Evolutionary conservation across 2,113 vertebrate genomes (phyloP), one percentile per base, ranked within the genome.

Genomic region (Amphiprion percula): DNA sequence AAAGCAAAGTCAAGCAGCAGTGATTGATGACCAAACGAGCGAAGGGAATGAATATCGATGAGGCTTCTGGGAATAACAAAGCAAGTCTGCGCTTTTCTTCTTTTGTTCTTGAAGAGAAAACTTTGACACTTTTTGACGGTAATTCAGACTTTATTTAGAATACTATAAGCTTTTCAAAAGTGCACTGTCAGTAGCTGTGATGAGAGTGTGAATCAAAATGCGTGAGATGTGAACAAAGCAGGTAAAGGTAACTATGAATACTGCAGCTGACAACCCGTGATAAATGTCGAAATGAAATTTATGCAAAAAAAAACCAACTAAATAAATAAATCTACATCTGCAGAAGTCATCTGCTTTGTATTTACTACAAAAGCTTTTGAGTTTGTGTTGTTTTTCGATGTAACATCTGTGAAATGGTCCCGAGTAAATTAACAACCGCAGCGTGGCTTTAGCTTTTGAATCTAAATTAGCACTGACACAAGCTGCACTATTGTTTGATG

Each of bases 391-490:
- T 21, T 67, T 63, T 53, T 49, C 6, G 8, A 41, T 58, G 37
- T 50, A 24, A 68, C 46, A 6, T 70, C 46, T 79, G 21, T n/a
- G 44, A 79, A 81, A 79, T 24, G 24, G 2, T n/a, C 33, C 60
- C 1, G 47, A 66, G 65, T 71, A 82, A 89, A 87, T 82, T 28
- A 89, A 72, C 70, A 75, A 55, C 63, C 60, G 54, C 46, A 39
- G 16, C 16, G 37, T 55, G 52, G 63, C 59, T 78, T 83, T 24
- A 63, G 50, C 60, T 68, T 83, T 54, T 77, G 54, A 78, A 59
- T 80, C 41, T 24, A 74, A 82, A 85, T 82, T 58, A 78, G 55
- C 4, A 1, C 68, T 72, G 67, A 83, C 63, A 68, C 50, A 67
- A 67, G 56, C 64, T 73, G 68, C 70, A 61, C 55, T 61, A 67